phyloP scores from a whole-genome alignment of 2,888 invertebrate genomes.

The Zygogramma bicolorata region DNA sequence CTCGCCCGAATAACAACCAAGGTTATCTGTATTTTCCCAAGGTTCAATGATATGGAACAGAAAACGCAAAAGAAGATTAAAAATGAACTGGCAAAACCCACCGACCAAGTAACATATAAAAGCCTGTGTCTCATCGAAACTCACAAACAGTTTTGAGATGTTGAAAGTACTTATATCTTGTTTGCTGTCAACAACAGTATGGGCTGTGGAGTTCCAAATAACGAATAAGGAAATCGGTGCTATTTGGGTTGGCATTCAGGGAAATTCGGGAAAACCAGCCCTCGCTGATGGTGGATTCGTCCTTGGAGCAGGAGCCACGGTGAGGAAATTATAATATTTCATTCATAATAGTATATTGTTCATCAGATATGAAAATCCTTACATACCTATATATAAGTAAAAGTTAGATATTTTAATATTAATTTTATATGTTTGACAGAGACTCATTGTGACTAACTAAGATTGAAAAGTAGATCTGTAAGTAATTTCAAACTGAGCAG shows the following conservation, averaged over 20 bases:
- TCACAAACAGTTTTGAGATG: constrained; percentile 20
- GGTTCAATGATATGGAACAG: neutral
- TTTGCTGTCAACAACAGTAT: constrained; percentile 14
- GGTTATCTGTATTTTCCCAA: neutral
- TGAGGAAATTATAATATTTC: constrained; percentile 35
- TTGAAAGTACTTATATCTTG: constrained; percentile 16
- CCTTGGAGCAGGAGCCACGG: constrained; percentile 50
- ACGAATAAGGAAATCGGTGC: constrained; percentile 51
- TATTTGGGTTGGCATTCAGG: constrained; percentile 58
- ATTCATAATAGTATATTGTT: too few species aligned
- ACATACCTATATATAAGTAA: too few species aligned
- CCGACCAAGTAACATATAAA: neutral
- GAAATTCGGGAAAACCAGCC: constrained; percentile 51
- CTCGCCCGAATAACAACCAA: neutral
- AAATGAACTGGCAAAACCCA: constrained; percentile 1
- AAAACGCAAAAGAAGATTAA: neutral
- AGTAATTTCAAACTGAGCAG: too few species aligned
- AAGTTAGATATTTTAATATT: too few species aligned
- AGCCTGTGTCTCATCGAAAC: neutral
- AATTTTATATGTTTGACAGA: too few species aligned
- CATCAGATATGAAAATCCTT: too few species aligned
- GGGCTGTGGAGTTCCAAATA: constrained; percentile 51
- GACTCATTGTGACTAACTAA: too few species aligned
- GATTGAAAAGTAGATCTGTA: too few species aligned
- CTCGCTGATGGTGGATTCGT: constrained; percentile 57